Base-by-base conservation (phyloP, 1,140 invertebrate genomes). In the Drosophila simulans region DNA sequence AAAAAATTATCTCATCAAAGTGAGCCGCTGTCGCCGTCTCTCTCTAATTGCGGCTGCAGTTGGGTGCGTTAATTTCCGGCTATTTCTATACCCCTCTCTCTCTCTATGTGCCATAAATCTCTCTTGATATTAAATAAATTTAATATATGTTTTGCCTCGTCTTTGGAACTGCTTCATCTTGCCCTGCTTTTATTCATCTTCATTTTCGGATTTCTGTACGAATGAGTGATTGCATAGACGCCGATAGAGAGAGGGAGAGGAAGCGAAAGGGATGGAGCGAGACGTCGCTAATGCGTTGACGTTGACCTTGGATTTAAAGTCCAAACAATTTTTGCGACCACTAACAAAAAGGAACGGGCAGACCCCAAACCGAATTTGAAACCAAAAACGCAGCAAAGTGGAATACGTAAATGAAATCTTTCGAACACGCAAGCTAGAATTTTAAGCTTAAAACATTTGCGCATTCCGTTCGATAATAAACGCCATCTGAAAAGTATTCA, bases 1-100 rank as follows among this genome's bases (percentile, higher is more conserved):
- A 10, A 78, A 83, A 69, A 83, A 83, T 83, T 83, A 83, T 83
- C 80, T 83, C 80, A 83, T 83, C 80, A 79, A 79, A 78, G 22
- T 42, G 35, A 27, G 49, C 20, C 57, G 53, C 20, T 65, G 11
- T 20, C 20, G 27, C 37, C 40, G 27, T 49, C 25, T 51, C 40
- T 73, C 39, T 73, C 40, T 43, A 45, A 53, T 59, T 66, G 35
- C 43, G n/a, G 12, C 59, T 53, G 58, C 72, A 65, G 39, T 64
- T 45, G 17, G 48, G 63, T 82, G 78, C 73, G 79, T 81, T 77
- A 52, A 79, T 64, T 77, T 71, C 58, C 52, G 54, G 42, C 40
- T 58, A 35, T 37, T 31, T 48, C 55, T 7, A 22, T 65, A 0
- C 31, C 34, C 5, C 22, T 15, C 17, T 27, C 17, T 27, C 17